These are phyloP conservation scores for Micrastur ruficollis DNA, from an alignment of 2,797 vertebrate genomes.

Conservation along the genomic window DNA sequence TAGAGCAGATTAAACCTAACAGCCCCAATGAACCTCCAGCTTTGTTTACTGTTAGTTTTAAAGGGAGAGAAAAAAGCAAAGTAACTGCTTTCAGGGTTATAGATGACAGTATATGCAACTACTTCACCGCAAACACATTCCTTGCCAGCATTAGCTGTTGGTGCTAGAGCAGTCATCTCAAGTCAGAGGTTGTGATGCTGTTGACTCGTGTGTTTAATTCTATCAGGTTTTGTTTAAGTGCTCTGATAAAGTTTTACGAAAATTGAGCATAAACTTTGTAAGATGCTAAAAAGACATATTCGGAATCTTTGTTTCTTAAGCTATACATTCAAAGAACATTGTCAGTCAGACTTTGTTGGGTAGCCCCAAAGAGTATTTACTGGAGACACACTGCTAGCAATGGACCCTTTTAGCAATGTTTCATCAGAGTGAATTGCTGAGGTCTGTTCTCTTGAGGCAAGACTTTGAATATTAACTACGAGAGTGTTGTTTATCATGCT, in stretches of 20 bases:
- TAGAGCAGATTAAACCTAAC: conserved; percentile 15
- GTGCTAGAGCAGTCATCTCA: not conserved
- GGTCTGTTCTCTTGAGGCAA: not conserved
- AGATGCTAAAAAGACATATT: not conserved
- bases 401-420: not conserved
- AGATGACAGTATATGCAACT: not conserved
- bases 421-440: not conserved
- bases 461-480: not conserved
- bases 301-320: not conserved
- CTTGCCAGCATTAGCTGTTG: not conserved
- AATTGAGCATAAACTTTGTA: not conserved
- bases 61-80: not conserved
- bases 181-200: not conserved
- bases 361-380: not conserved
- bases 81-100: not conserved
- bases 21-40: not conserved
- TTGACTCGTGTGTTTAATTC: not conserved
- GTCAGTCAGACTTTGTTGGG: not conserved
- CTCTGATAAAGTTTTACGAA: not conserved
- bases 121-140: not conserved
- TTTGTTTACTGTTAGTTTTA: not conserved
- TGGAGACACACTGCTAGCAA: not conserved
- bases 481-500: not conserved
- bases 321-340: not conserved
- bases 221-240: not conserved